A percentile compares a stretch with the other conserved stretches of the same genome.
Evolutionary conservation across 2,888 invertebrate genomes (phyloP).

Genomic region (Oeneis ivallda): DNA sequence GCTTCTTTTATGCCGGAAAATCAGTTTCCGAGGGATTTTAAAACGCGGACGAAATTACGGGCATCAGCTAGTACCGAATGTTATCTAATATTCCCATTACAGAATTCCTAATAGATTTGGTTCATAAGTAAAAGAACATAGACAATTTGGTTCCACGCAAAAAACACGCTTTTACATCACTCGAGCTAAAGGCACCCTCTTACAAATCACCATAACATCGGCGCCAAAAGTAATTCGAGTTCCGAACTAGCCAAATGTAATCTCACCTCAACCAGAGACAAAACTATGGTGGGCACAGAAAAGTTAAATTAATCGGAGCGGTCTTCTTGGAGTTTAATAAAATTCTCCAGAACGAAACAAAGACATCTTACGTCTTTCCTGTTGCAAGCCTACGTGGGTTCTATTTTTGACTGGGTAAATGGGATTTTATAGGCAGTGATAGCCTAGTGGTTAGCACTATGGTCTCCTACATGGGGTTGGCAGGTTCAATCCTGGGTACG

Average conservation of each 20-base stretch:
- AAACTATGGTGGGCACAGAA: conserved; percentile 37
- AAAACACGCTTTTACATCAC: conserved; percentile 16
- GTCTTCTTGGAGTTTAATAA: conserved; percentile 56
- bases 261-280: conserved; percentile 31
- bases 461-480: too few species aligned
- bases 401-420: too few species aligned
- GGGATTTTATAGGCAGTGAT: too few species aligned
- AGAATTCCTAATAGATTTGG: conserved; percentile 12
- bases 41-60: too few species aligned
- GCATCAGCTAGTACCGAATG: too few species aligned
- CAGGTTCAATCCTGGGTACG: too few species aligned
- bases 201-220: conserved; percentile 35
- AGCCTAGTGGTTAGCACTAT: too few species aligned
- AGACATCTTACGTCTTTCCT: background rate
- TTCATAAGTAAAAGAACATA: background rate
- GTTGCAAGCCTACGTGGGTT: background rate
- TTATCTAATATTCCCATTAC: background rate
- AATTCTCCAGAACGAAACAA: conserved; percentile 38
- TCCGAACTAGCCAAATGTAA: conserved; percentile 34
- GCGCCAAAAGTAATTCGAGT: conserved; percentile 36
- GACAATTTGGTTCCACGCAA: background rate
- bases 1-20: too few species aligned
- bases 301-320: conserved; percentile 62
- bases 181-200: conserved; percentile 7
- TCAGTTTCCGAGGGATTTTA: too few species aligned